A percentile compares a stretch with the other conserved stretches of the same genome.
Conservation (phyloP, 2,113 vertebrate genomes). For the Amblyopsis rosae region DNA sequence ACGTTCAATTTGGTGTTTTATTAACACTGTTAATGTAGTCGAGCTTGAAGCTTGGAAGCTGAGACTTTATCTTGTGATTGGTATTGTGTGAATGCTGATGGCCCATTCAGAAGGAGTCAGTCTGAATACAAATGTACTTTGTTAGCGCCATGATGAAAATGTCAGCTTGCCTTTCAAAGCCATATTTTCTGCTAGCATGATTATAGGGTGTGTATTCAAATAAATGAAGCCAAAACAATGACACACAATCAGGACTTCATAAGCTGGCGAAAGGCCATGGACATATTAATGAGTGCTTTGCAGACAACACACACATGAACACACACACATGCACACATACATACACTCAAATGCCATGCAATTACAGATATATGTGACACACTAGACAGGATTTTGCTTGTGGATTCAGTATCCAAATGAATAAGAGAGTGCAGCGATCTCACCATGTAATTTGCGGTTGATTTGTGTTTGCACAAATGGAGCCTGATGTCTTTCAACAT, state of each 20-base stretch:
- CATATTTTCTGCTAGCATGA: slow-evolving; percentile 74
- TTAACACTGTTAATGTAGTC: slow-evolving; percentile 81
- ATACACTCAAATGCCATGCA: slow-evolving; percentile 38
- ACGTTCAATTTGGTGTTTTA: slow-evolving; percentile 76
- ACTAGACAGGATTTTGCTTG: slow-evolving; percentile 60
- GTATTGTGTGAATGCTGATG: slow-evolving; percentile 76
- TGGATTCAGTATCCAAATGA: slow-evolving; percentile 61
- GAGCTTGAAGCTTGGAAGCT: slow-evolving; percentile 60
- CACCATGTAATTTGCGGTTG: slow-evolving; percentile 68
- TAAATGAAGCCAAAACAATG: slow-evolving; percentile 82
- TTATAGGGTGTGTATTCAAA: slow-evolving; percentile 79
- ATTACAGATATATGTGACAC: slow-evolving; percentile 74
- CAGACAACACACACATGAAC: slow-evolving; percentile 28
- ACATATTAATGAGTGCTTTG: slow-evolving; percentile 79
- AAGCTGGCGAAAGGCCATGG: slow-evolving; percentile 68
- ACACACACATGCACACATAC: neutral
- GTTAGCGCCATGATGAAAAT: slow-evolving; percentile 76
- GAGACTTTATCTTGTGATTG: slow-evolving; percentile 68
- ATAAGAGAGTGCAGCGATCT: slow-evolving; percentile 60
- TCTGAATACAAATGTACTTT: slow-evolving; percentile 77
- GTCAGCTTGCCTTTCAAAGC: slow-evolving; percentile 77
- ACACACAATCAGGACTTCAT: slow-evolving; percentile 80
- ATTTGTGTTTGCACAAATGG: slow-evolving; percentile 69
- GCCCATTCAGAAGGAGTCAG: slow-evolving; percentile 70
- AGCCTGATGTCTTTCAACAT: slow-evolving; percentile 61